Percentiles rank a stretch among this genome's conserved stretches.
These are phyloP conservation scores for Mesoclemmys tuberculata DNA, from an alignment of 2,113 vertebrate genomes.

Conservation along the genomic window DNA sequence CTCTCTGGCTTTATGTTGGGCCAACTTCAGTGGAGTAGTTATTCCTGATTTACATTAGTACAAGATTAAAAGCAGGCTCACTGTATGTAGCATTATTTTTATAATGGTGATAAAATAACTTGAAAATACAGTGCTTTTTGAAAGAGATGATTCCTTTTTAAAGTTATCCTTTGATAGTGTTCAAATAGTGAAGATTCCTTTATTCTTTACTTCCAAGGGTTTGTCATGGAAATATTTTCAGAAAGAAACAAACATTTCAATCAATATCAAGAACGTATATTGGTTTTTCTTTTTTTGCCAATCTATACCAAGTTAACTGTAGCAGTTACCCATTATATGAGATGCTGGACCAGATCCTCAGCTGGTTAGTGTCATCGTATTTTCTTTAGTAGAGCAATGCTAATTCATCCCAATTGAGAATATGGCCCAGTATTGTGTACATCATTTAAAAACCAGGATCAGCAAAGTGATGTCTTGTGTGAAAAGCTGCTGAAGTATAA, in stretches of 20 bases:
- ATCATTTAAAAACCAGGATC: background rate
- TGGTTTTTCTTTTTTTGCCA: conserved; percentile 18
- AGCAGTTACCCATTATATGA: background rate
- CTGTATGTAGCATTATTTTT: background rate
- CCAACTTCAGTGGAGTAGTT: background rate
- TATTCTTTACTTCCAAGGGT: conserved; percentile 49
- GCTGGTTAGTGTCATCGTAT: background rate
- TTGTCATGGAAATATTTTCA: conserved; percentile 23
- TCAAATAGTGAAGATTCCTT: background rate
- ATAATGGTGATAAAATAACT: background rate
- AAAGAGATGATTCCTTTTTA: background rate
- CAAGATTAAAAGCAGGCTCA: background rate
- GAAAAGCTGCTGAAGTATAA: background rate
- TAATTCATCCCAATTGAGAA: background rate
- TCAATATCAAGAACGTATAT: conserved; percentile 32
- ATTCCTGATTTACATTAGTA: background rate
- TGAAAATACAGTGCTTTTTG: background rate
- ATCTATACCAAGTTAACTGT: conserved; percentile 30
- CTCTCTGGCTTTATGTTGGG: rapidly evolving
- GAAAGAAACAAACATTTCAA: conserved; percentile 38
- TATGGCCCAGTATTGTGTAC: background rate
- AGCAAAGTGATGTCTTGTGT: background rate
- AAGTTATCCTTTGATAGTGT: background rate
- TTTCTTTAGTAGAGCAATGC: background rate
- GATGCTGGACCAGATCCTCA: background rate